Conservation (phyloP, 2,888 invertebrate genomes). For the Catocala sponsa region DNA sequence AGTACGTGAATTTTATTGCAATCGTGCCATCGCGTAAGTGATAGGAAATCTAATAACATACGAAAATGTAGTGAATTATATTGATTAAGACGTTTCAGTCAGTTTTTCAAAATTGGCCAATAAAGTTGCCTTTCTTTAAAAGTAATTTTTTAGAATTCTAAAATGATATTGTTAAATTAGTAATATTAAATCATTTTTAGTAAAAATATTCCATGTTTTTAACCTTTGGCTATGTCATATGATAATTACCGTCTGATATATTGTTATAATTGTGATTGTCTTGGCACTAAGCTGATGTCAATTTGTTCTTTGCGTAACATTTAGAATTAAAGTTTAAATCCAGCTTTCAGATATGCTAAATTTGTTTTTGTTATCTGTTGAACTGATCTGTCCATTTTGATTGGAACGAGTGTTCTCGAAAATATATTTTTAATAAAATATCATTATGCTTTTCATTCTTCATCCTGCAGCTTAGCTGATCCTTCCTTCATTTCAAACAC, state of each 20-base stretch:
- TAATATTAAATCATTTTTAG: constrained; percentile 53
- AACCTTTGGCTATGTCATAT: constrained; percentile 54
- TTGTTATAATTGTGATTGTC: constrained; percentile 59
- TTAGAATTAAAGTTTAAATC: constrained; percentile 74
- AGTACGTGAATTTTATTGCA: constrained; percentile 18
- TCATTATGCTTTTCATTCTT: constrained; percentile 84
- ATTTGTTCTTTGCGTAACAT: constrained; percentile 60
- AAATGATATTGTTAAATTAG: constrained; percentile 62
- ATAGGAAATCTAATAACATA: constrained; percentile 27
- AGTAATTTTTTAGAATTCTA: constrained; percentile 57
- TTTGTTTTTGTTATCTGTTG: constrained; percentile 70
- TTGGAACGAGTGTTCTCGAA: constrained; percentile 78
- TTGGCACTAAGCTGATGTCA: constrained; percentile 71
- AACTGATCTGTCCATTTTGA: constrained; percentile 82
- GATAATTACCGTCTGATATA: constrained; percentile 52
- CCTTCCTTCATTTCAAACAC: constrained; percentile 55
- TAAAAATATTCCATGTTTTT: constrained; percentile 59
- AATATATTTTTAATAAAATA: constrained; percentile 84
- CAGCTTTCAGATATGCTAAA: constrained; percentile 74
- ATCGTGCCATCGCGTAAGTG: constrained; percentile 19
- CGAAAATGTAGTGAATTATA: constrained; percentile 33
- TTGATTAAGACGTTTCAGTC: constrained; percentile 51
- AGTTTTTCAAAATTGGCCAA: constrained; percentile 65
- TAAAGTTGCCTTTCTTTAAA: constrained; percentile 75
- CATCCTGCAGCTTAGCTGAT: constrained; percentile 73